phyloP scores from a whole-genome alignment of 2,888 invertebrate species.

The Vannuccia rotundouncinata region DNA sequence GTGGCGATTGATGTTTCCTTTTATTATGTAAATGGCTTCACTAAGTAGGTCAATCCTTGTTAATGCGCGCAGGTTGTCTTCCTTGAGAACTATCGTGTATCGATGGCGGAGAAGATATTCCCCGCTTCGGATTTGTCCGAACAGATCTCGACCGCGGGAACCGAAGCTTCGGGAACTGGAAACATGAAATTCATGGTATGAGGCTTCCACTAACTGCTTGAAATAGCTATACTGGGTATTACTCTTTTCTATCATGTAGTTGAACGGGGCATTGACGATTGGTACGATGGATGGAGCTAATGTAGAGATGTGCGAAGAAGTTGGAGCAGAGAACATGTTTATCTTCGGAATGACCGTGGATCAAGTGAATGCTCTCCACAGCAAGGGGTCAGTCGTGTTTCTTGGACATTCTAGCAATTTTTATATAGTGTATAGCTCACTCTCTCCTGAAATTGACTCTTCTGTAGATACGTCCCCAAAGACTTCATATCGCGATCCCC shows the following conservation, averaged over 20 bases:
- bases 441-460: neutral
- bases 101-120: slow-evolving; percentile 94
- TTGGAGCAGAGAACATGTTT: slow-evolving; percentile 90
- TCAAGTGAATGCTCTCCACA: slow-evolving; percentile 62
- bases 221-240: neutral
- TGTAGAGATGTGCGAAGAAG: slow-evolving; percentile 91
- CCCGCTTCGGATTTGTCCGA: slow-evolving; percentile 97
- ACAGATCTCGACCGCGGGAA: slow-evolving; percentile 97
- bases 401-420: neutral
- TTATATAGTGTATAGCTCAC: too few relatives aligned
- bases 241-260: slow-evolving; percentile 43
- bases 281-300: slow-evolving; percentile 98
- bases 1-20: too few relatives aligned
- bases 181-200: slow-evolving; percentile 96
- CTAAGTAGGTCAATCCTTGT: too few relatives aligned
- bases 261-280: slow-evolving; percentile 96
- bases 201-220: neutral
- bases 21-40: neutral
- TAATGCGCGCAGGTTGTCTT: too few relatives aligned
- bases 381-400: slow-evolving; percentile 53
- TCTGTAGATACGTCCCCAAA: slow-evolving; percentile 82
- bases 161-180: slow-evolving; percentile 96
- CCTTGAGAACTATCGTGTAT: slow-evolving; percentile 95
- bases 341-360: slow-evolving; percentile 70
- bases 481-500: slow-evolving; percentile 83